Evolutionary conservation across 2,113 vertebrate genomes (phyloP).

Genomic region (Tyto alba): DNA sequence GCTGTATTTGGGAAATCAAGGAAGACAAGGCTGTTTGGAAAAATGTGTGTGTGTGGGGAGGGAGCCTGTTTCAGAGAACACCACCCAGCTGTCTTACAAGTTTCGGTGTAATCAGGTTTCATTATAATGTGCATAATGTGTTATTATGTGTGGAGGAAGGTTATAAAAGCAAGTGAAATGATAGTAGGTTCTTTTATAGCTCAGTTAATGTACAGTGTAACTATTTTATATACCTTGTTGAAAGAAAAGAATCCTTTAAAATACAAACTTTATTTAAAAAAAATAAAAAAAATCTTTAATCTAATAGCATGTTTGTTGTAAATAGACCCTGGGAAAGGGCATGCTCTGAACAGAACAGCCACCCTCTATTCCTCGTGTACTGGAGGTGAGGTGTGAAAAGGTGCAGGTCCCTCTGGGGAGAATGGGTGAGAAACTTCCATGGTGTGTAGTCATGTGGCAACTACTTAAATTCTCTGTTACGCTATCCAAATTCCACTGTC

Average conservation of each 20-base stretch:
- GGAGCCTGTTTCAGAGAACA: not conserved
- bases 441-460: not conserved
- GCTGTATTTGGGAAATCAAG: slow-evolving; percentile 20
- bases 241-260: not conserved
- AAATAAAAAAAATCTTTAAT: not conserved
- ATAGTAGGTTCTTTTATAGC: not conserved
- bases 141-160: not conserved
- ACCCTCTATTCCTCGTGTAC: accelerated
- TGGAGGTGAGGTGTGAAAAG: not conserved
- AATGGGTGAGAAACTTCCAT: not conserved
- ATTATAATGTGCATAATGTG: not conserved
- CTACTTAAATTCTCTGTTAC: not conserved
- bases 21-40: slow-evolving; percentile 29
- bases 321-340: not conserved
- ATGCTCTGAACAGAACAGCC: accelerated
- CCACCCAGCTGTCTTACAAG: slow-evolving; percentile 4
- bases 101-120: slow-evolving; percentile 39
- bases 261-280: not conserved
- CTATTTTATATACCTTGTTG: not conserved
- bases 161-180: slow-evolving; percentile 41
- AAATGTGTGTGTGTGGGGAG: not conserved
- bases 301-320: not conserved
- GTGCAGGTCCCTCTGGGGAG: not conserved
- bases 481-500: not conserved
- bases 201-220: not conserved